These are phyloP conservation scores for Tenthredo mesomela DNA, from an alignment of 2,888 invertebrate genomes.

Conservation along the genomic window DNA sequence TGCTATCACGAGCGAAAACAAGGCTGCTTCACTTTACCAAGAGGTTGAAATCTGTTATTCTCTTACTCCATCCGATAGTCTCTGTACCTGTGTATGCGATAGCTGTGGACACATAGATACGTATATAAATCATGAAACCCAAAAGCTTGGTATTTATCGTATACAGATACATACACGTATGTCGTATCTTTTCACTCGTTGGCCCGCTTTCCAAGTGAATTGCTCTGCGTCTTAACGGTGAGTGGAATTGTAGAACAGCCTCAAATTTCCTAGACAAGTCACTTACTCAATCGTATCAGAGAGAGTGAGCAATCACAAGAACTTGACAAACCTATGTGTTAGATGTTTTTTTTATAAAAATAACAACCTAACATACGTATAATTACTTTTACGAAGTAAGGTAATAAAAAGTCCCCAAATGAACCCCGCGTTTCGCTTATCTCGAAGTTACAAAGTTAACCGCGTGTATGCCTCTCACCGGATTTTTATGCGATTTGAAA, in stretches of 20 bases:
- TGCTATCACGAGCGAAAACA: background rate
- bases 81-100: background rate
- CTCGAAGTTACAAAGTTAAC: slow-evolving; percentile 27
- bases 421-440: slow-evolving; percentile 5
- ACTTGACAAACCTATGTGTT: background rate
- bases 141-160: background rate
- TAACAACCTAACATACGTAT: background rate
- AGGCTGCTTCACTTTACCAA: background rate
- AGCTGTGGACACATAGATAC: background rate
- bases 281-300: background rate
- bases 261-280: background rate
- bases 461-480: background rate
- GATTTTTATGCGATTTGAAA: background rate
- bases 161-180: background rate
- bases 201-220: slow-evolving; percentile 21
- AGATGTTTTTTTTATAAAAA: background rate
- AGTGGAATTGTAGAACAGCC: background rate
- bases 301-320: background rate
- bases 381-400: slow-evolving; percentile 3
- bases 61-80: background rate
- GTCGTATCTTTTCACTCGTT: slow-evolving; percentile 4
- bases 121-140: background rate
- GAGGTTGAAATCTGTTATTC: slow-evolving; percentile 9
- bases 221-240: slow-evolving; percentile 23
- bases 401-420: slow-evolving; percentile 35